phyloP scores from a whole-genome alignment of 1,140 invertebrate species.

The Yoshiicerus persimilis region DNA sequence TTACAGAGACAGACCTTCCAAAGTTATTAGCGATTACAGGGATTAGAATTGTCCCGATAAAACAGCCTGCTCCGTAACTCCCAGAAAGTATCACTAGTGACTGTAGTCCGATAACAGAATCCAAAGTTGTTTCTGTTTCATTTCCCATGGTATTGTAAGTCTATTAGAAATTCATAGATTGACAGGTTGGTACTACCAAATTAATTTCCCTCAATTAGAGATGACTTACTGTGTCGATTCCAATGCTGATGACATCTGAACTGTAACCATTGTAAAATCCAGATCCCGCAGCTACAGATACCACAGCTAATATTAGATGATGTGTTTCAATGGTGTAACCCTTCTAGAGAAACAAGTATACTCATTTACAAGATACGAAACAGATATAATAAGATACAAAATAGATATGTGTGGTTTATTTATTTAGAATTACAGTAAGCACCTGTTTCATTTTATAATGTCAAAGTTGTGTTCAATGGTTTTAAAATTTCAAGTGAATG shows the following conservation, averaged over 20 bases:
- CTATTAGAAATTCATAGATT: not conserved
- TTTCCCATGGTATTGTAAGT: not conserved
- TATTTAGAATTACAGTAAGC: too few relatives aligned
- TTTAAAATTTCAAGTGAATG: too few relatives aligned
- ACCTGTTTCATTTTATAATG: too few relatives aligned
- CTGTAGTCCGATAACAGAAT: not conserved
- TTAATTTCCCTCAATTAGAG: not conserved
- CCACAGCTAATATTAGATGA: not conserved
- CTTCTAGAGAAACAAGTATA: too few relatives aligned
- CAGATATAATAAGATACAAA: not conserved
- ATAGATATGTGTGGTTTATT: too few relatives aligned
- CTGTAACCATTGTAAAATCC: not conserved
- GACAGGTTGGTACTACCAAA: too few relatives aligned
- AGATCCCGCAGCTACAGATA: not conserved
- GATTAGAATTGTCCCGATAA: not conserved
- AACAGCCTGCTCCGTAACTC: not conserved
- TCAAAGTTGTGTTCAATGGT: too few relatives aligned
- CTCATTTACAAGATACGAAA: not conserved
- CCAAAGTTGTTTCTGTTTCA: not conserved
- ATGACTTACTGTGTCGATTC: not conserved
- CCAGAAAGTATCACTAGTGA: not conserved
- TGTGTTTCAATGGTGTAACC: not conserved
- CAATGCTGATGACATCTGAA: not conserved
- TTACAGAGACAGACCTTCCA: not conserved
- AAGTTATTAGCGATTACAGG: not conserved